Conservation (phyloP, 2,113 vertebrate genomes). For the Podocnemis expansa region DNA sequence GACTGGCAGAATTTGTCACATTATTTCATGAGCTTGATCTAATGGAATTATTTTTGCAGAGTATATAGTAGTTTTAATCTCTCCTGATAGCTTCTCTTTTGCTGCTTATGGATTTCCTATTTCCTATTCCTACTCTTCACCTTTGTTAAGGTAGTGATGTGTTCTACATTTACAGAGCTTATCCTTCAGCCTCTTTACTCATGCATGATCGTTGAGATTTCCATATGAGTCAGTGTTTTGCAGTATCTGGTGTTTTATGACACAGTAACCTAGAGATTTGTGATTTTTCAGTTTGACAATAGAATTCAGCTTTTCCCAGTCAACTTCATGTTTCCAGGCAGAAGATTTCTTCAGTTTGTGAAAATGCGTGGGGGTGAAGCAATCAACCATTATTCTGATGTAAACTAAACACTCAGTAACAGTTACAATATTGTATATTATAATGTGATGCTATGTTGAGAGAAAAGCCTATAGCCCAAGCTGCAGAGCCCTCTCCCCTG, state of each 20-base stretch:
- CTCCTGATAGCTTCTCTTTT: background rate
- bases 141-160: background rate
- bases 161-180: background rate
- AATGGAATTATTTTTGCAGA: background rate
- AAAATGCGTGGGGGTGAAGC: background rate
- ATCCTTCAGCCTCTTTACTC: background rate
- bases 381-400: constrained; percentile 8
- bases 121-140: background rate
- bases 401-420: background rate
- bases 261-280: background rate
- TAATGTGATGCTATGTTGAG: background rate
- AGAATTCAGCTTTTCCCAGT: constrained; percentile 13
- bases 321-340: background rate
- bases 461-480: background rate
- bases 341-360: constrained; percentile 18
- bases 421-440: background rate
- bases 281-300: constrained; percentile 2
- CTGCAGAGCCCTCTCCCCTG: background rate
- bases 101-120: background rate
- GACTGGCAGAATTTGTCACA: background rate
- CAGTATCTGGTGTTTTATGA: background rate
- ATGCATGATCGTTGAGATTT: accelerated
- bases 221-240: background rate
- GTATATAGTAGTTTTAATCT: background rate
- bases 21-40: background rate